Evolutionary conservation across 35 echinoderm and acorn worm species (phyloP), one percentile per base, ranked within the genome.

Genomic region (Hemicentrotus pulcherrimus): DNA sequence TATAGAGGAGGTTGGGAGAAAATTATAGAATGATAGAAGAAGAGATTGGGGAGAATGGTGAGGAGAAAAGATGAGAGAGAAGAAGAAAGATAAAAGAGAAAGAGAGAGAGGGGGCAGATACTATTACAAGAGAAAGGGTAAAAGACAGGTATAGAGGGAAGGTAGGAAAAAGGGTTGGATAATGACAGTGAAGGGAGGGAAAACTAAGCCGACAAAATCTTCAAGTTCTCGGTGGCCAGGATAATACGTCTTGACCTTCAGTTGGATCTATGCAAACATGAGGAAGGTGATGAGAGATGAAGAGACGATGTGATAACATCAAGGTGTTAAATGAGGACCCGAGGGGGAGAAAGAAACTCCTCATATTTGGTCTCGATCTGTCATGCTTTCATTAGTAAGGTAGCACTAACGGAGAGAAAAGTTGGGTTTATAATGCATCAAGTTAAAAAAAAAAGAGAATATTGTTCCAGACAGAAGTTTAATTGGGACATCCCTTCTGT

Each of bases 351-450:
- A 8, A 78, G 65, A 78, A 78, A 78, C 16, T 22, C 65, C n/a
- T 78, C 65, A 78, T 78, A 78, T 78, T 78, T 78, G 65, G 65
- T 78, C 65, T 78, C 28, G 65, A 78, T 78, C 65, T 78, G 65
- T 78, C 65, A 78, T 78, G 65, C 65, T 78, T 78, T 78, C 65
- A 78, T 78, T 78, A 78, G 65, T 22, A 78, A 78, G 22, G 65
- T 28, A 78, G 65, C 65, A 78, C 65, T 30, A 78, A 28, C 19
- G 65, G 24, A 78, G 65, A 78, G 24, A 78, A 78, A 78, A 78
- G 65, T 28, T 78, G 24, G 65, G 65, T 4, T 78, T 28, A n/a
- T n/a, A 78, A 78, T 78, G 22, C 65, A 28, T 28, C 28, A 78
- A 78, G 65, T 22, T 22, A 78, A 78, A 78, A 70, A 8, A 78